Percentiles rank a stretch among this genome's conserved stretches.
These are phyloP conservation scores for Crotalus tigris DNA, from an alignment of 2,113 vertebrate species.

Conservation along the genomic window DNA sequence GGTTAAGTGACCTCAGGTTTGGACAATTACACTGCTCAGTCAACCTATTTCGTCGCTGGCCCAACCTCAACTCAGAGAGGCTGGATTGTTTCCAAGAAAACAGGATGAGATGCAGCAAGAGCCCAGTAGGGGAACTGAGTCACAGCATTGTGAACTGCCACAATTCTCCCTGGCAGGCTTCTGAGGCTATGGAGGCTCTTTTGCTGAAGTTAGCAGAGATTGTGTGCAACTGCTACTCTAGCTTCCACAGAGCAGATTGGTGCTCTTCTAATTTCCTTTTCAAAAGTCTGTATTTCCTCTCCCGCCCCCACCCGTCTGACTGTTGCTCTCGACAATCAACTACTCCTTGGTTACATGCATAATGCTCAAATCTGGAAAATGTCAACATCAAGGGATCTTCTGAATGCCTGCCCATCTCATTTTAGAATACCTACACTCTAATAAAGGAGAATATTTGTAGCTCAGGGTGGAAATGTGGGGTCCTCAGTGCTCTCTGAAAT, in stretches of 20 bases:
- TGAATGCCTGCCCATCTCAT: not conserved
- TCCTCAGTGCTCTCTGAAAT: not conserved
- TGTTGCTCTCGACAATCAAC: not conserved
- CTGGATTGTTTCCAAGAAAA: not conserved
- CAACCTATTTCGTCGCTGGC: not conserved
- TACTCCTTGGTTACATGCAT: not conserved
- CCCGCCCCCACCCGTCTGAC: constrained; percentile 3
- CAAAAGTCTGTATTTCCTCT: constrained; percentile 18
- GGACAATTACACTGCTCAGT: not conserved
- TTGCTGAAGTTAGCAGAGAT: not conserved
- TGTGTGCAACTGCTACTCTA: not conserved
- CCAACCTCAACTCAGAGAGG: not conserved
- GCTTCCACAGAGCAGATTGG: constrained; percentile 19
- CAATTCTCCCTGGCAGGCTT: not conserved
- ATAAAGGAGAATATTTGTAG: not conserved
- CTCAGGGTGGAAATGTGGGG: not conserved
- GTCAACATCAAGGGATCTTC: not conserved
- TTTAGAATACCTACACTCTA: not conserved
- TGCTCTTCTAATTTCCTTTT: not conserved
- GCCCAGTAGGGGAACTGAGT: not conserved
- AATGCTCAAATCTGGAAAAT: not conserved
- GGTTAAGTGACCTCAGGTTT: too few species aligned
- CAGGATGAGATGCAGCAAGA: not conserved
- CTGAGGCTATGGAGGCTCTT: not conserved
- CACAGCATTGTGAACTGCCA: not conserved